Evolutionary conservation across 2,113 vertebrate genomes (phyloP).

Genomic region (Epinephelus cyanopodus): DNA sequence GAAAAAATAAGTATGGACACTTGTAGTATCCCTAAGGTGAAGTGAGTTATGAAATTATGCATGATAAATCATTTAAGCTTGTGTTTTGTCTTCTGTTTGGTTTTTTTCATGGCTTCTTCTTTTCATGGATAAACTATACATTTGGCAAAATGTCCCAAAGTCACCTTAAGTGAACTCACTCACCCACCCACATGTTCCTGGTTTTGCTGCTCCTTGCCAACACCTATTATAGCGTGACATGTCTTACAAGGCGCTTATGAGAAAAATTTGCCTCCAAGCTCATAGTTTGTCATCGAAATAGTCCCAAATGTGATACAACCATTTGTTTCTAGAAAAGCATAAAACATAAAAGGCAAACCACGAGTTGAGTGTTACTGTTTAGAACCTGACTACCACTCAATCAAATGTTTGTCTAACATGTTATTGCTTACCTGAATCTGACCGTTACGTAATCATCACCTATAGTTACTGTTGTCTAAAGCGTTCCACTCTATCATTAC

Average conservation of each 20-base stretch:
- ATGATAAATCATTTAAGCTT: constrained; percentile 9
- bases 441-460: too few species aligned
- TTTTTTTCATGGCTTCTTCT: background rate
- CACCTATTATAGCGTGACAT: background rate
- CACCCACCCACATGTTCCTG: background rate
- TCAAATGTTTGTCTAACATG: too few species aligned
- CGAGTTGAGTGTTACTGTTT: too few species aligned
- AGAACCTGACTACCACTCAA: too few species aligned
- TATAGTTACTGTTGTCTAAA: too few species aligned
- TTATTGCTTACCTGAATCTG: too few species aligned
- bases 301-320: too few species aligned
- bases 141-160: background rate
- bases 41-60: constrained; percentile 28
- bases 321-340: background rate
- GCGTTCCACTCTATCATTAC: too few species aligned
- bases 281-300: background rate
- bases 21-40: background rate
- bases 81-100: background rate
- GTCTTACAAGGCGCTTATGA: background rate
- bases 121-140: background rate
- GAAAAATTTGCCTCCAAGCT: background rate
- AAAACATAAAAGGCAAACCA: too few species aligned
- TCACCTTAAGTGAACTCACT: background rate
- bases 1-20: background rate
- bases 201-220: background rate